Base-by-base conservation (phyloP, 1,140 invertebrate genomes). In the Micrasema longulum region DNA sequence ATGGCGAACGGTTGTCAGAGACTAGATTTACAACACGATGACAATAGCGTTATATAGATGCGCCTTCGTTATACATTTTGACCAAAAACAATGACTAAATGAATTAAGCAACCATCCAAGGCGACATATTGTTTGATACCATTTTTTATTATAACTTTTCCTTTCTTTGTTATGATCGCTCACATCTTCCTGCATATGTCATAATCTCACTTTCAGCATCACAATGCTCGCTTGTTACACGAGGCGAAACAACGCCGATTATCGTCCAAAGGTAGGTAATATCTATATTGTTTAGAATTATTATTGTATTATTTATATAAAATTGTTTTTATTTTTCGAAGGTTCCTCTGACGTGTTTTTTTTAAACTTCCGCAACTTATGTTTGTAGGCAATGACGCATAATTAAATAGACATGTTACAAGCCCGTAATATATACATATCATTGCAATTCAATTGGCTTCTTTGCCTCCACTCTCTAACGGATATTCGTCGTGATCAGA, bases 141-240 rank as follows among this genome's bases (percentile, higher is more conserved):
- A 60, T 60, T 69, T 60, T 48, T 41, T 20, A 60, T 64, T 36
- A 60, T 36, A 22, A n/a, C 41, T 69, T 60, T 69, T 60, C 67
- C 53, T 69, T 62, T 69, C 55, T 60, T 64, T 64, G 60, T 48
- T 31, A 22, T 45, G 35, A 62, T 31, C 26, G 12, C 16, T 22
- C 23, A 38, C 57, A 62, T 62, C 60, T 64, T 64, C 60, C 60
- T 43, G 60, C 57, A 64, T 31, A 47, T 64, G 60, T 45, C 60
- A 47, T 64, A 45, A 64, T 64, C 23, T 64, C 43, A n/a, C 60
- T 64, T 64, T 64, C 60, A 26, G 26, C n/a, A 12, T 64, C 60
- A 64, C 38, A 45, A 47, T 47, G 41, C 60, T n/a, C 23, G 60
- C 14, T 22, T 47, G 60, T 26, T 26, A 5, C 41, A 1, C 60